A percentile compares a stretch with the other conserved stretches of the same genome.
Evolutionary conservation across 2,113 vertebrate species (phyloP).

Genomic region (Cairina moschata): DNA sequence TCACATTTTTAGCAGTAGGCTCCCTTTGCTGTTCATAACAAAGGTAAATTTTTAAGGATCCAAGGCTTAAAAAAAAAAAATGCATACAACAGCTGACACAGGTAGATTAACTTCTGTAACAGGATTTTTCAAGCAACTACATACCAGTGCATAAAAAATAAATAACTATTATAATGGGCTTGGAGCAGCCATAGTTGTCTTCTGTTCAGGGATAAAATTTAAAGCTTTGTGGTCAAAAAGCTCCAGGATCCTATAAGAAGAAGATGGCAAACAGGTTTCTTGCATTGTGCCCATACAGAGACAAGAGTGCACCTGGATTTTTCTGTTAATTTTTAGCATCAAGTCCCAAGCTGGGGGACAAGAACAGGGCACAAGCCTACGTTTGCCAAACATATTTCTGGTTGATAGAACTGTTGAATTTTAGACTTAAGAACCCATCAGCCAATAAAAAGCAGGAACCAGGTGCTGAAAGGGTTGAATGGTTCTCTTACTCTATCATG

Average conservation of each 20-base stretch:
- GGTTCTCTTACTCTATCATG: background rate
- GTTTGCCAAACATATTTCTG: background rate
- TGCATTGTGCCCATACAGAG: background rate
- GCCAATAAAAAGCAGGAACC: background rate
- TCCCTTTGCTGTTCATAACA: background rate
- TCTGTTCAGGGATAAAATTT: background rate
- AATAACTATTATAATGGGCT: background rate
- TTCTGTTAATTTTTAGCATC: background rate
- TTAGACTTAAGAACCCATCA: background rate
- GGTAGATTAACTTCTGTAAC: background rate
- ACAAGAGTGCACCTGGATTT: background rate
- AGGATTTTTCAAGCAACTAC: background rate
- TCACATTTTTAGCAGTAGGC: background rate
- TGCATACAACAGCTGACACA: background rate
- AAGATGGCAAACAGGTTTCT: background rate
- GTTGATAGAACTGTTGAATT: background rate
- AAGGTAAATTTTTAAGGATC: background rate
- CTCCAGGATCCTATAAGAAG: background rate
- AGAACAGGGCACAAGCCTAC: background rate
- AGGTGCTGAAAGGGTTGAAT: background rate
- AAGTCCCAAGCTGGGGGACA: background rate
- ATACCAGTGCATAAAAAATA: background rate
- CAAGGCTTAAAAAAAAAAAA: background rate
- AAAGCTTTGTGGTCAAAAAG: background rate
- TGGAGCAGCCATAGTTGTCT: background rate